These are phyloP conservation scores for Cheilosia vernalis DNA, from an alignment of 2,888 invertebrate genomes.

Conservation along the genomic window DNA sequence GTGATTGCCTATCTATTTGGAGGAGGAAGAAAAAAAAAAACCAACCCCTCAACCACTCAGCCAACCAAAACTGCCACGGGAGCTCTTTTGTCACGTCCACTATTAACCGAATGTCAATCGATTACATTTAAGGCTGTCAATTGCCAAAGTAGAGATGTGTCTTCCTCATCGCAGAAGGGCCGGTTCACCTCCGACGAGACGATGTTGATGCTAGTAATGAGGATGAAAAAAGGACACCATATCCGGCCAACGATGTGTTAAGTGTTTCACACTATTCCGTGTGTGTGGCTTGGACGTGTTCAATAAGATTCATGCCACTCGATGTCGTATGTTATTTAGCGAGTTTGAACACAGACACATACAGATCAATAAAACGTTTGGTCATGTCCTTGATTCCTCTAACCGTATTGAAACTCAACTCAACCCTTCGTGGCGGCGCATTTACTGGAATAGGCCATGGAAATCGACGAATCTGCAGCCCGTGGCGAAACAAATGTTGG, in stretches of 20 bases:
- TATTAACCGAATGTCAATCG: slow-evolving; percentile 73
- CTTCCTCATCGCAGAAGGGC: slow-evolving; percentile 19
- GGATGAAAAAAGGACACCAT: slow-evolving; percentile 66
- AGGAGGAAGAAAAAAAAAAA: slow-evolving; percentile 23
- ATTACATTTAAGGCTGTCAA: slow-evolving; percentile 72
- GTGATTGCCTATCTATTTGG: slow-evolving; percentile 46
- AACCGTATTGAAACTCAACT: not conserved
- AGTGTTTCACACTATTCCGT: slow-evolving; percentile 56
- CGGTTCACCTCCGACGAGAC: not conserved
- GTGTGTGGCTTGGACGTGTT: slow-evolving; percentile 56
- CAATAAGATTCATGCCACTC: slow-evolving; percentile 59
- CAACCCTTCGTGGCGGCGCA: not conserved
- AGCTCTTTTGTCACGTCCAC: slow-evolving; percentile 70
- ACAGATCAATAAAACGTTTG: slow-evolving; percentile 53
- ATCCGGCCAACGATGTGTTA: slow-evolving; percentile 64
- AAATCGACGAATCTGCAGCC: slow-evolving; percentile 39
- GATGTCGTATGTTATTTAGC: slow-evolving; percentile 29
- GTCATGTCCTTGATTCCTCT: slow-evolving; percentile 54
- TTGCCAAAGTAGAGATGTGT: slow-evolving; percentile 45
- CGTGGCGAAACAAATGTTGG: slow-evolving; percentile 51
- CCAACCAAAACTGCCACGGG: not conserved
- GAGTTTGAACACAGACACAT: slow-evolving; percentile 4
- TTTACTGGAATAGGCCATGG: slow-evolving; percentile 36
- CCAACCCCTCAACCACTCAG: not conserved
- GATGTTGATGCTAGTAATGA: slow-evolving; percentile 52